These are phyloP conservation scores for Arothron firmamentum DNA, from an alignment of 2,113 vertebrate genomes.

Conservation along the genomic window DNA sequence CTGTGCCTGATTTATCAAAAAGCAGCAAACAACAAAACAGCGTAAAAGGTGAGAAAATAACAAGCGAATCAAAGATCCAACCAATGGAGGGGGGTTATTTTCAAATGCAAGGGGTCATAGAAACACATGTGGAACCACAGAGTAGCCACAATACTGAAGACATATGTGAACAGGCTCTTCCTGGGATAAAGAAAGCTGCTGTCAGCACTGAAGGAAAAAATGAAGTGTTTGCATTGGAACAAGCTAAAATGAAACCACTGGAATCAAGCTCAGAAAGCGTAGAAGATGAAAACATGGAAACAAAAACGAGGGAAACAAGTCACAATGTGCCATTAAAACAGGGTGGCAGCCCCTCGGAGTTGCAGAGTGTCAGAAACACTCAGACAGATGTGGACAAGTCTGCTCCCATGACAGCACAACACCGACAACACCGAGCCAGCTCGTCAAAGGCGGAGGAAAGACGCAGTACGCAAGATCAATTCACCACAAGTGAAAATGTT, in stretches of 20 bases:
- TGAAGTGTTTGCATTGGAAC: constrained; percentile 30
- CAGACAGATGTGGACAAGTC: constrained; percentile 19
- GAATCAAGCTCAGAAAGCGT: constrained; percentile 22
- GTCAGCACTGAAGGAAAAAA: constrained; percentile 19
- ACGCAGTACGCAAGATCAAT: constrained; percentile 20
- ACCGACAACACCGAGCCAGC: constrained; percentile 15
- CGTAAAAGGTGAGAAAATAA: background rate
- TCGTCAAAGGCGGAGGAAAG: constrained; percentile 24
- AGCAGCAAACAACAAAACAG: background rate
- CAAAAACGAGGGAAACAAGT: constrained; percentile 20
- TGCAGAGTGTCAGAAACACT: constrained; percentile 16
- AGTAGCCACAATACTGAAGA: constrained; percentile 9
- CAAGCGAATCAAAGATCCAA: constrained; percentile 12
- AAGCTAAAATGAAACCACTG: constrained; percentile 24
- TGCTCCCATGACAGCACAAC: constrained; percentile 29
- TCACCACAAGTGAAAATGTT: constrained; percentile 1
- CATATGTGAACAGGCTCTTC: constrained; percentile 13
- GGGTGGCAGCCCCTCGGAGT: constrained; percentile 15
- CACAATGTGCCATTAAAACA: constrained; percentile 37
- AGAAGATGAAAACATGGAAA: constrained; percentile 27
- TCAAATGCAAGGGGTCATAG: constrained; percentile 51
- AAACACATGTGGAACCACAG: constrained; percentile 16
- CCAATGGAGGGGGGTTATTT: constrained; percentile 54
- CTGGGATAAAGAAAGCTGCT: constrained; percentile 22
- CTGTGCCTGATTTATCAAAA: constrained; percentile 35